Evolutionary conservation across 2,797 vertebrate species (phyloP), one percentile per base, ranked within the genome.

Genomic region (Takifugu ocellatus): DNA sequence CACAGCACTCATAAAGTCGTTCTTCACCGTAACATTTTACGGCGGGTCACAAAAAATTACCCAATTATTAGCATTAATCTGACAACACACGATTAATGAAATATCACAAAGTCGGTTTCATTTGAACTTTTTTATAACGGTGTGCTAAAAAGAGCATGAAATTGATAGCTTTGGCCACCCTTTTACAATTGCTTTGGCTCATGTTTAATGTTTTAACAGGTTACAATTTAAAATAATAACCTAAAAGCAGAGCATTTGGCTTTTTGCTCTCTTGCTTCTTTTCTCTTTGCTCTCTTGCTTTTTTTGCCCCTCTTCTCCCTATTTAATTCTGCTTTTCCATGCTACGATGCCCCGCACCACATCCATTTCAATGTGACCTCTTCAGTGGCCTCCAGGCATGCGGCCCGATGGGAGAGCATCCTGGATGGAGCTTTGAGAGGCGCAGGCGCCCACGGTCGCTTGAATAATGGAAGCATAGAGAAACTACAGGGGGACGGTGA

Each of bases 331-430:
- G 15, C 71, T 49, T 25, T 58, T 33, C 51, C 29, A 51, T 55
- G 61, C 50, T 11, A 16, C 31, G 51, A 56, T 76, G 52, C 61
- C 77, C 44, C 10, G 26, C 60, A 49, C 16, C 72, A 76, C 76
- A 64, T 83, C 70, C 68, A 59, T 77, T 84, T 84, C 75, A 79
- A 74, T 70, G 75, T 84, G 81, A 83, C 79, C 76, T 63, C 66
- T 66, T 21, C 9, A 43, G 49, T 60, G 77, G 77, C 46, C 79
- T 78, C 48, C 64, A 68, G 80, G 79, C 73, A 52, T 59, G 39
- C 62, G 10, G 69, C 55, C 74, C 74, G 69, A 72, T 63, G 74
- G 75, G 70, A 75, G 56, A 52, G 21, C 60, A 68, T 79, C 74
- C 72, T 51, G 72, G 59, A 49, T 16, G 49, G 52, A 66, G 84